Percentiles rank a stretch among this genome's conserved stretches.
Conservation (phyloP, 1,140 invertebrate species). For the Eurosta solidaginis region DNA sequence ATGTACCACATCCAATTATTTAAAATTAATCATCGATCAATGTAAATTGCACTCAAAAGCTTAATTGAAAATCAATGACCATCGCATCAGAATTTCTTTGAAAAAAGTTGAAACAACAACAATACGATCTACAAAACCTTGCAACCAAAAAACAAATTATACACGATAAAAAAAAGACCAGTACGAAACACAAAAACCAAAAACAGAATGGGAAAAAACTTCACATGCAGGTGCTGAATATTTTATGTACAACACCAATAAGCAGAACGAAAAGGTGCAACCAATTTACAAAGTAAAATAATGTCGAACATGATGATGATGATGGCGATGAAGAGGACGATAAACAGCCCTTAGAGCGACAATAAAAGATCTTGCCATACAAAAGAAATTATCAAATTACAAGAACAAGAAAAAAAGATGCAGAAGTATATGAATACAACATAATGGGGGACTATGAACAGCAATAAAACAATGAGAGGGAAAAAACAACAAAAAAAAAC, state of each 20-base stretch:
- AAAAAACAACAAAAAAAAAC: too few species aligned
- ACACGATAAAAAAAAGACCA: too few species aligned
- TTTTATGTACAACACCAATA: not conserved
- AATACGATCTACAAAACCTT: not conserved
- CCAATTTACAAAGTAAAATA: constrained; percentile 8
- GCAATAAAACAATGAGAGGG: too few species aligned
- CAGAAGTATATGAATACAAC: too few species aligned
- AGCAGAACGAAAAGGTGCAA: constrained; percentile 4
- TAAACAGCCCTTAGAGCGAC: not conserved
- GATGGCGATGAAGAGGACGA: not conserved
- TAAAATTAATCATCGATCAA: not conserved
- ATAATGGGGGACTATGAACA: too few species aligned
- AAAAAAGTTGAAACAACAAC: too few species aligned
- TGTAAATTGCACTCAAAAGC: not conserved
- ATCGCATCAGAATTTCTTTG: not conserved
- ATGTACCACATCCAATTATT: not conserved
- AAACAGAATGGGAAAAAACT: not conserved
- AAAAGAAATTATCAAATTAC: constrained; percentile 25
- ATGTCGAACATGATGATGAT: not conserved
- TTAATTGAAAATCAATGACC: constrained; percentile 10
- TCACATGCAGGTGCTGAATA: not conserved
- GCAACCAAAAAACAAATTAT: too few species aligned
- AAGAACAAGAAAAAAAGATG: too few species aligned
- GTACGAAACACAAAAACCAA: too few species aligned
- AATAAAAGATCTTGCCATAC: not conserved